phyloP scores from a whole-genome alignment of 1,140 invertebrate species.

The Danaus melanippus region DNA sequence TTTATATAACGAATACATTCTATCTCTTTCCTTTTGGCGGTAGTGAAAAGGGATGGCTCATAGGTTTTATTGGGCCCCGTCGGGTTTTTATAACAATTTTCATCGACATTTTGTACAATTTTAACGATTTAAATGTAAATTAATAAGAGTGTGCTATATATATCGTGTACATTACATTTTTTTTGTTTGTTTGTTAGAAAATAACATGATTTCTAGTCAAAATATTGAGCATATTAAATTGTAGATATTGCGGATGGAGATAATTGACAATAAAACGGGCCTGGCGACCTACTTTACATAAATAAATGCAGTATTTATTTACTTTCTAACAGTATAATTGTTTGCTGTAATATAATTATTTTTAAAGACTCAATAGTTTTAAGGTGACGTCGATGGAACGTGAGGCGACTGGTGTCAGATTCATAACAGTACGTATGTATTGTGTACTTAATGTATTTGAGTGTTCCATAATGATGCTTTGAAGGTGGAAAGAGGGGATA shows the following conservation, averaged over 20 bases:
- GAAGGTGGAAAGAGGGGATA: neutral
- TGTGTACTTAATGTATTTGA: constrained; percentile 3
- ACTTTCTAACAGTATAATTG: constrained; percentile 31
- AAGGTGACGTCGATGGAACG: constrained; percentile 10
- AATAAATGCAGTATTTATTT: constrained; percentile 62
- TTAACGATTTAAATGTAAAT: constrained; percentile 51
- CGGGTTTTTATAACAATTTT: constrained; percentile 34
- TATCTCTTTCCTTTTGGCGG: too few species aligned
- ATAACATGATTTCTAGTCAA: constrained; percentile 71
- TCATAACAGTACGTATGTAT: neutral
- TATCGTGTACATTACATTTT: constrained; percentile 56
- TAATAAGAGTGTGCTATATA: constrained; percentile 47
- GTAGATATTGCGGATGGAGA: constrained; percentile 59
- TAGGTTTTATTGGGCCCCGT: neutral
- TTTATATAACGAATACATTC: too few species aligned
- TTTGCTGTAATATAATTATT: constrained; percentile 26
- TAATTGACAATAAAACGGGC: constrained; percentile 68
- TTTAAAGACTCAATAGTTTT: constrained; percentile 20
- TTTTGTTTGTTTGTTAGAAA: constrained; percentile 64
- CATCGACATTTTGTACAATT: constrained; percentile 65
- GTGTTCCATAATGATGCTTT: too few species aligned
- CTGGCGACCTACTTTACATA: constrained; percentile 44
- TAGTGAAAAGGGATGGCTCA: too few species aligned
- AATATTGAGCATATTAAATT: constrained; percentile 70
- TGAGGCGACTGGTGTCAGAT: constrained; percentile 1